phyloP scores from a whole-genome alignment of 2,888 invertebrate genomes.

The Eupithecia tripunctaria region DNA sequence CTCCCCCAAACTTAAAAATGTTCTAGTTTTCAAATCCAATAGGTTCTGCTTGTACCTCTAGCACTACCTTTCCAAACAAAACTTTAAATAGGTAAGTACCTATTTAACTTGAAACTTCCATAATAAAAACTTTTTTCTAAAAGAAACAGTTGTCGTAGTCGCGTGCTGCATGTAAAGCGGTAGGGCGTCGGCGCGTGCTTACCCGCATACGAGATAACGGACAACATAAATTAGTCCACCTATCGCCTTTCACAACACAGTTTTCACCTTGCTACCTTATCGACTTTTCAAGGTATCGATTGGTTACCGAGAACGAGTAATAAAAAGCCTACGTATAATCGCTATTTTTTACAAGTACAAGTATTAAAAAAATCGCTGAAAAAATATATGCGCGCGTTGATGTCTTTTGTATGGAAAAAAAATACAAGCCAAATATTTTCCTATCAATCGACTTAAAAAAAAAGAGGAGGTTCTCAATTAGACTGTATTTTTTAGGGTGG shows the following conservation, averaged over 20 bases:
- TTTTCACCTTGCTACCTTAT: constrained; percentile 78
- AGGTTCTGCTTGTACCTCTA: neutral
- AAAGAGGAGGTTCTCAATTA: too few species aligned
- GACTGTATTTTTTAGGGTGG: too few species aligned
- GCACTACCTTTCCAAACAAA: neutral
- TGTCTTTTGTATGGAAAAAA: constrained; percentile 38
- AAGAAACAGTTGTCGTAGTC: constrained; percentile 65
- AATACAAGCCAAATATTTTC: neutral
- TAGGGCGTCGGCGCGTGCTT: constrained; percentile 64
- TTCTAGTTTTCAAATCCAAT: too few species aligned
- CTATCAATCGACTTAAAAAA: too few species aligned
- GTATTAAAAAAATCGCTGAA: neutral
- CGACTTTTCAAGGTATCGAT: constrained; percentile 49
- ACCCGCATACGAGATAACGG: constrained; percentile 81
- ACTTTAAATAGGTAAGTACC: neutral
- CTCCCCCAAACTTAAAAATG: neutral
- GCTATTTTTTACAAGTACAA: neutral
- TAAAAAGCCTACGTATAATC: neutral
- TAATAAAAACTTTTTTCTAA: constrained; percentile 36
- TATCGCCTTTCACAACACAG: constrained; percentile 77
- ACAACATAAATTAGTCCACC: constrained; percentile 78
- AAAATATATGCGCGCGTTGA: constrained; percentile 35
- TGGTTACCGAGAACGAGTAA: constrained; percentile 28
- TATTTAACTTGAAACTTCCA: neutral
- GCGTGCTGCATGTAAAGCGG: constrained; percentile 75